Conservation (phyloP, 2,113 vertebrate genomes). For the Sphaerodactylus townsendi region DNA sequence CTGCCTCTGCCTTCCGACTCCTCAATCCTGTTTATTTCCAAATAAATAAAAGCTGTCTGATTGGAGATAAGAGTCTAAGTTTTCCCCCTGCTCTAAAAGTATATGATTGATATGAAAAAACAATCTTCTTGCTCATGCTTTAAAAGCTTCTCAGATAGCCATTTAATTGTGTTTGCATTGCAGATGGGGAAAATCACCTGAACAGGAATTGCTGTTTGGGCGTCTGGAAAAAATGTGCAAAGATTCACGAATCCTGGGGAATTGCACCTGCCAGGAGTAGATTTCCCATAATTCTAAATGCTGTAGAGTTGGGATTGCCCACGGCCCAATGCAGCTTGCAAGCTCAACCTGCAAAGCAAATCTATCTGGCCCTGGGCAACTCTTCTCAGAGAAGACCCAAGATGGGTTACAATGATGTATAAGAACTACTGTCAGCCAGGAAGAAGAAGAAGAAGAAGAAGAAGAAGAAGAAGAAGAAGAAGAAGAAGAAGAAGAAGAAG, state of each 20-base stretch:
- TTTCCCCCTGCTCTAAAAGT: constrained; percentile 21
- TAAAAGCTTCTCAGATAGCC: constrained; percentile 50
- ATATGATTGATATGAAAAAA: constrained; percentile 51
- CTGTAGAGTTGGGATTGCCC: not conserved
- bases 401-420: too few species aligned
- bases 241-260: not conserved
- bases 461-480: too few species aligned
- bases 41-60: constrained; percentile 66
- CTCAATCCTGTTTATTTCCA: constrained; percentile 60
- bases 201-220: not conserved
- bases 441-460: too few species aligned
- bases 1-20: constrained; percentile 47
- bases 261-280: not conserved
- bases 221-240: not conserved
- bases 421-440: too few species aligned
- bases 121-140: constrained; percentile 60
- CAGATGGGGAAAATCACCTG: too few species aligned
- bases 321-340: too few species aligned
- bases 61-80: constrained; percentile 65
- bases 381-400: too few species aligned
- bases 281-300: too few species aligned
- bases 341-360: not conserved
- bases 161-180: too few species aligned
- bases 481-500: too few species aligned
- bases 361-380: not conserved